A percentile compares a stretch with the other conserved stretches of the same genome.
These are phyloP conservation scores for Chlorospingus semifuscus DNA, from an alignment of 2,797 vertebrate genomes.

Conservation along the genomic window DNA sequence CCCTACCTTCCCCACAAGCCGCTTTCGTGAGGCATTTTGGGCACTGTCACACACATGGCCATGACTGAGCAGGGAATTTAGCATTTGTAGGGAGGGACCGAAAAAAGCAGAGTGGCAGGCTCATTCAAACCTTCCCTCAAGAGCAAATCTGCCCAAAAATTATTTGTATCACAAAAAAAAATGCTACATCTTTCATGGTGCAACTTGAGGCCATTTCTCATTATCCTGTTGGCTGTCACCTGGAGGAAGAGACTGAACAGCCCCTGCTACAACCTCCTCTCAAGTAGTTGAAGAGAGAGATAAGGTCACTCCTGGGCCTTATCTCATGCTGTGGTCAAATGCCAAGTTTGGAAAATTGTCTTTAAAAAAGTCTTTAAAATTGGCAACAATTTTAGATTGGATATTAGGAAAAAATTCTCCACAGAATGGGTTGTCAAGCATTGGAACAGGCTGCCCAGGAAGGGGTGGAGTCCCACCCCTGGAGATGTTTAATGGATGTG, in stretches of 20 bases:
- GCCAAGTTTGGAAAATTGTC: background rate
- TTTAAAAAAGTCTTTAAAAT: background rate
- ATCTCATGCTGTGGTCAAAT: background rate
- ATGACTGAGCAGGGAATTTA: background rate
- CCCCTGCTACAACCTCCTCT: background rate
- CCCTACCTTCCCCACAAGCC: background rate
- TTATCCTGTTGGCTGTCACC: background rate
- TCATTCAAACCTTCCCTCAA: background rate
- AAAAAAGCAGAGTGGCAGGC: background rate
- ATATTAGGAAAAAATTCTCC: background rate
- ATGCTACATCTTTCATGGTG: background rate
- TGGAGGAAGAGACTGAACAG: background rate
- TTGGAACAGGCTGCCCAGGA: background rate
- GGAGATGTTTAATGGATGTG: background rate
- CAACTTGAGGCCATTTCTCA: background rate
- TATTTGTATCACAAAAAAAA: background rate
- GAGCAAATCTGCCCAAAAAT: background rate
- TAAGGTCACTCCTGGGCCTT: background rate
- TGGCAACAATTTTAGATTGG: background rate
- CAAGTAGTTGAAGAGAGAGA: background rate
- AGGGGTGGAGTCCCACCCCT: background rate
- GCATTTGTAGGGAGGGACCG: background rate
- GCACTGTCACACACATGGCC: background rate
- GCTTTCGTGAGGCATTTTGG: background rate
- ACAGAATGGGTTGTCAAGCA: background rate